Conservation (phyloP, 2,113 vertebrate species). For the Lepus americanus region DNA sequence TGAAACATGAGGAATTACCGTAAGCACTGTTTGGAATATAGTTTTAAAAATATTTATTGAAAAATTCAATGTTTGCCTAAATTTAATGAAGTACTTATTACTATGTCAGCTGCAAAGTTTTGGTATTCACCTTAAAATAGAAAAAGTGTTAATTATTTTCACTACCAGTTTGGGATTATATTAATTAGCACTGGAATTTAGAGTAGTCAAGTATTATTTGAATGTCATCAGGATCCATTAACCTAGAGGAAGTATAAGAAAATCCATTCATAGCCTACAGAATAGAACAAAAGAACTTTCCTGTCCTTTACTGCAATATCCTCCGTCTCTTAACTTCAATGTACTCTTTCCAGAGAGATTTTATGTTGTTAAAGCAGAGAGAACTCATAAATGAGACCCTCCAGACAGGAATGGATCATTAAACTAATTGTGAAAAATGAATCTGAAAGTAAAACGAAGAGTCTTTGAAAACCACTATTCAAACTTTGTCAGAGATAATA, state of each 20-base stretch:
- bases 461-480: conserved; percentile 32
- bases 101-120: neutral
- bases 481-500: conserved; percentile 8
- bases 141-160: conserved; percentile 30
- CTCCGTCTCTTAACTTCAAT: conserved; percentile 57
- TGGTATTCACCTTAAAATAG: neutral
- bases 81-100: conserved; percentile 22
- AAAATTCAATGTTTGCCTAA: neutral
- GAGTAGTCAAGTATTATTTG: conserved; percentile 32
- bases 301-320: neutral
- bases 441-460: conserved; percentile 47
- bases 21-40: neutral
- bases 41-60: neutral
- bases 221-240: conserved; percentile 26
- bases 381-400: conserved; percentile 65
- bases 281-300: conserved; percentile 17
- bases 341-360: conserved; percentile 38
- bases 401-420: conserved; percentile 64
- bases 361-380: conserved; percentile 43
- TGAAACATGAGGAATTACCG: neutral
- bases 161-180: neutral
- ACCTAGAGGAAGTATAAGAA: neutral
- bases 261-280: conserved; percentile 30
- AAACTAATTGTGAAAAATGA: conserved; percentile 67
- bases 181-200: conserved; percentile 50